Base-by-base conservation (phyloP, 2,797 vertebrate genomes). In the Borostomias antarcticus region DNA sequence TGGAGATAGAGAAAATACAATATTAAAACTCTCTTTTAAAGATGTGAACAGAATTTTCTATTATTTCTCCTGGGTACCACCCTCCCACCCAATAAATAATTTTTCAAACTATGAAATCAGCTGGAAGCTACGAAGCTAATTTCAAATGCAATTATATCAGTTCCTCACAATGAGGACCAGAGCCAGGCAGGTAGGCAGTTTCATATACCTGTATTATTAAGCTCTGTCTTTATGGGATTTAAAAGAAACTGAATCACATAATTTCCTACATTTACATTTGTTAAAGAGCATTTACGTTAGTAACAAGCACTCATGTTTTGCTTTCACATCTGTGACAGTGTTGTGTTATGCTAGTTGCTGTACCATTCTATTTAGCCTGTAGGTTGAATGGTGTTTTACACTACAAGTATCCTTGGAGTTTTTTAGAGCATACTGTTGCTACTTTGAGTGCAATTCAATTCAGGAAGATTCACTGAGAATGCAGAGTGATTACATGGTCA, bases 31-130 rank as follows among this genome's bases (percentile, higher is more conserved):
- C 37, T 74, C 52, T 26, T 30, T 68, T 65, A 61, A 35, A 53
- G 43, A 56, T 52, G 47, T 64, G 62, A 64, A 68, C 62, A 50
- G 54, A 62, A 68, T 73, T 73, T 61, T 50, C 30, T 64, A 74
- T 68, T 47, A 48, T 62, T 64, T 70, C 69, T 65, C 62, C 56
- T 47, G 32, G 29, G 40, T 64, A 66, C 61, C 68, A 61, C 60
- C 57, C 28, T 64, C 65, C 68, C 61, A 43, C 56, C 69, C 70
- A 74, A 78, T 78, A 74, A 74, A 74, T 74, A 66, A 74, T 68
- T 74, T 70, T 54, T 64, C 62, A 57, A 51, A 62, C 57, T 58
- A 58, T 58, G 68, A 70, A 74, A 70, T 52, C 56, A 66, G 68
- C 64, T 62, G 65, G 61, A 68, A 71, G 47, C 30, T 62, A 50